Percentiles rank a stretch among this genome's conserved stretches.
Evolutionary conservation across 2,888 invertebrate genomes (phyloP).

Genomic region (Spatulosminthurus flaviceps): DNA sequence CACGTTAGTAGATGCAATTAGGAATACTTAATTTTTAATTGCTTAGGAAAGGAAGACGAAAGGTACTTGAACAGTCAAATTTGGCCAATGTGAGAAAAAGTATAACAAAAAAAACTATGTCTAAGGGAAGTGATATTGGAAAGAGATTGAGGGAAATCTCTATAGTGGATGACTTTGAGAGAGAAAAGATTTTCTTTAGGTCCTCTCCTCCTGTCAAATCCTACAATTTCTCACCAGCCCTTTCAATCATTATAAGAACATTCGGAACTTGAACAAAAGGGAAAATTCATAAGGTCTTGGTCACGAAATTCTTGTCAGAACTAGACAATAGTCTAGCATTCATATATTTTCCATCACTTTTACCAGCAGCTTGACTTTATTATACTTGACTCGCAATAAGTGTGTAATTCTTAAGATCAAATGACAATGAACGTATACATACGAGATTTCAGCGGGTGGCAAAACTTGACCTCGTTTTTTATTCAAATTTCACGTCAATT

Average conservation of each 20-base stretch:
- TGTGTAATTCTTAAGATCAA: neutral
- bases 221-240: neutral
- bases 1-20: too few species aligned
- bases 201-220: neutral
- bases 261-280: conserved; percentile 32
- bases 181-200: neutral
- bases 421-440: neutral
- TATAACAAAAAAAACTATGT: too few species aligned
- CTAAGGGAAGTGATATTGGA: too few species aligned
- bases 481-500: neutral
- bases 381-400: neutral
- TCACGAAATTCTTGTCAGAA: conserved; percentile 31
- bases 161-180: neutral
- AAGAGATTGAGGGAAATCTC: too few species aligned
- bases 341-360: conserved; percentile 5
- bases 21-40: too few species aligned
- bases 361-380: neutral
- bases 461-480: conserved; percentile 36
- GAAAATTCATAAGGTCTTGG: conserved; percentile 39
- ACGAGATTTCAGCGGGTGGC: conserved; percentile 25
- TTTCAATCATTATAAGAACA: neutral
- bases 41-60: too few species aligned
- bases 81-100: too few species aligned
- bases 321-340: conserved; percentile 9
- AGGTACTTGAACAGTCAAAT: too few species aligned